These are phyloP conservation scores for Henricia sp. DNA, from an alignment of 53 echinoderm and acorn worm species.

Conservation along the genomic window DNA sequence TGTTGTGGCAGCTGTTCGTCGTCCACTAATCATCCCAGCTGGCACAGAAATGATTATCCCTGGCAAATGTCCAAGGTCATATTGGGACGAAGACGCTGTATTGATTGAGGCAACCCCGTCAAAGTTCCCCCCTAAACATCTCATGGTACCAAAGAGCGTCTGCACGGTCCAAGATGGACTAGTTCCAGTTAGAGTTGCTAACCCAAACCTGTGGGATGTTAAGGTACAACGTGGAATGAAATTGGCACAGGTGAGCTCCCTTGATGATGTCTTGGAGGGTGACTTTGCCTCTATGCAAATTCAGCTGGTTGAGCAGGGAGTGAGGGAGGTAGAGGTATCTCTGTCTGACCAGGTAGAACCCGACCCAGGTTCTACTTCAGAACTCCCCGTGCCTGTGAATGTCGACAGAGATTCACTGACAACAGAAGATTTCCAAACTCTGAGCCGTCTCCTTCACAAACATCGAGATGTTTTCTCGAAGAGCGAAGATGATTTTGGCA, in stretches of 20 bases:
- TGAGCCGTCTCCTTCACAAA: background rate
- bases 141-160: constrained; percentile 1
- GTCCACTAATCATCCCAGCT: constrained; percentile 11
- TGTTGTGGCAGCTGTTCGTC: constrained; percentile 2
- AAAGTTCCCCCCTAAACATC: background rate
- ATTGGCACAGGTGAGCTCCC: constrained; percentile 7
- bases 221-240: background rate
- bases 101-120: constrained; percentile 8
- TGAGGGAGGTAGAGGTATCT: constrained; percentile 7
- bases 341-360: background rate
- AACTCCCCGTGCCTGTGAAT: background rate
- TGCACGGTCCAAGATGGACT: background rate
- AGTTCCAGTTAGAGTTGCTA: constrained; percentile 28
- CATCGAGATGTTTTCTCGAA: constrained; percentile 16
- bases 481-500: constrained; percentile 37
- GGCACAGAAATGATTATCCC: constrained; percentile 34
- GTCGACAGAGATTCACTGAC: background rate
- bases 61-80: background rate
- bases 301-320: background rate
- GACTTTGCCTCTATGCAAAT: background rate
- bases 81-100: background rate
- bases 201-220: constrained; percentile 34
- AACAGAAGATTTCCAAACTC: background rate
- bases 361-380: background rate
- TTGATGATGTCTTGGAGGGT: background rate